phyloP scores from a whole-genome alignment of 2,888 invertebrate species.

The Drosophila emarginata region DNA sequence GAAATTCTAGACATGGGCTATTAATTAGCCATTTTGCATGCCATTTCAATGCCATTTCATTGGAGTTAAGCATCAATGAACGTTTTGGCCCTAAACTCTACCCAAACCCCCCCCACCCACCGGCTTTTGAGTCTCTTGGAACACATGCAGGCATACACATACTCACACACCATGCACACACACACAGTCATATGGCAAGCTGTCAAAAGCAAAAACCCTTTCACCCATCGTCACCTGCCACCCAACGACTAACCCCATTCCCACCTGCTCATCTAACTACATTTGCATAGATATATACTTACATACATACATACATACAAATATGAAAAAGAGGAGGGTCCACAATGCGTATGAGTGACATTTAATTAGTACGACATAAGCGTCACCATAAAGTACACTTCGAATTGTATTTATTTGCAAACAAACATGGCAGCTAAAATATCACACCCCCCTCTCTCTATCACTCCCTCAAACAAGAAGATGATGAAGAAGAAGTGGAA shows the following conservation, averaged over 20 bases:
- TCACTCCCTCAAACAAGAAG: not conserved
- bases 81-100: not conserved
- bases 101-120: not conserved
- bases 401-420: conserved; percentile 66
- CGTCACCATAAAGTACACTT: conserved; percentile 64
- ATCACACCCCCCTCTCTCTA: not conserved
- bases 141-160: not conserved
- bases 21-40: conserved; percentile 63
- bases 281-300: conserved; percentile 41
- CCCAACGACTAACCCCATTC: not conserved
- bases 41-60: conserved; percentile 49
- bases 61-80: conserved; percentile 25
- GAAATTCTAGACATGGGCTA: conserved; percentile 25
- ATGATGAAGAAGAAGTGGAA: conserved; percentile 16
- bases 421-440: conserved; percentile 52
- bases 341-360: conserved; percentile 65
- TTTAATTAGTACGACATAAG: conserved; percentile 69
- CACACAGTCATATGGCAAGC: conserved; percentile 15
- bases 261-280: conserved; percentile 4
- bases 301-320: not conserved
- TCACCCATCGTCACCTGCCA: not conserved
- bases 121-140: not conserved
- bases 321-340: conserved; percentile 18
- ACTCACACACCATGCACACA: not conserved
- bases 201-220: conserved; percentile 15